Base-by-base conservation (phyloP, 2,888 invertebrate species). In the Hemistola chrysoprasaria region DNA sequence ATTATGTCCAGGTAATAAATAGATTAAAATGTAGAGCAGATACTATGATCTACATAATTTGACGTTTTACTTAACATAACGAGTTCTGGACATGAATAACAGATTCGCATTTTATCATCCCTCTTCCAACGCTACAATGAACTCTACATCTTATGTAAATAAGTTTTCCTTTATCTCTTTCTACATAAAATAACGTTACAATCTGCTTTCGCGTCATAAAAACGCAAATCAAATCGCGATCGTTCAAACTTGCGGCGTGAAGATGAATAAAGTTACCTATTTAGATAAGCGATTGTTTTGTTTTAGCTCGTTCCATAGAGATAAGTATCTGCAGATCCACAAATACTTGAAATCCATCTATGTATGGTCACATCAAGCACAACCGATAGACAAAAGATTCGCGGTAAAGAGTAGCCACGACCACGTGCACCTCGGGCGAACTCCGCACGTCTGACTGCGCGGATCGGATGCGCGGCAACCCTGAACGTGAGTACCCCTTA, bases 381-480 rank as follows among this genome's bases (percentile, higher is more conserved):
- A 16, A 16, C 16, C 16, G 64, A 65, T 65, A 71, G 74, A 80
- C 73, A 78, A 81, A 76, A 71, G 72, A 64, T 61, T 71, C 71
- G 69, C 73, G 78, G 68, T 56, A 68, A 71, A 64, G 67, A 60
- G 66, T 64, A 65, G 59, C 59, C 56, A 50, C 59, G 50, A 64
- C 69, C 81, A 83, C 86, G 85, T 85, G 86, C 78, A 71, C 44
- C 72, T 35, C 71, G 71, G 64, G 56, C 74, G 75, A 68, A 60
- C 58, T 66, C 72, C 73, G 54, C 61, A 56, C 63, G 58, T 60
- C 62, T 65, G 63, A 86, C 87, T 87, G 87, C 87, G 86, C 86
- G 72, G 59, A 49, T 55, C 62, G 61, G 76, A 71, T 87, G 86
- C 86, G 87, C 87, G 78, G 75, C 58, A 62, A 71, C 74, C 73